These are phyloP conservation scores for Unio delphinus DNA, from an alignment of 2,888 invertebrate genomes.

Conservation along the genomic window DNA sequence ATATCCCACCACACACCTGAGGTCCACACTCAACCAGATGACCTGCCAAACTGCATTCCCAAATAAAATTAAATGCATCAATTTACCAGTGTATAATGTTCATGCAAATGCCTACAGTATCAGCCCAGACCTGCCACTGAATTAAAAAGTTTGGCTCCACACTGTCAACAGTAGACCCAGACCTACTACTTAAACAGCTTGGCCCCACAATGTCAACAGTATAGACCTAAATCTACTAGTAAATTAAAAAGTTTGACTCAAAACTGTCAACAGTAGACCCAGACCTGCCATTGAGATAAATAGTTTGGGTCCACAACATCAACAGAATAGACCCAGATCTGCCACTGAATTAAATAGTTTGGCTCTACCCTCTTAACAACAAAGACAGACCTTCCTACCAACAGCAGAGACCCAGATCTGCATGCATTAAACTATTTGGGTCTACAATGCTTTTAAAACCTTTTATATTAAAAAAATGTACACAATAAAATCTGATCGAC, in stretches of 20 bases:
- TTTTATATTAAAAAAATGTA: no score
- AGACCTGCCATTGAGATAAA: no score
- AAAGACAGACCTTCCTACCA: background rate
- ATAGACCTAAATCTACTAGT: no score
- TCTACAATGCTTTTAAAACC: no score
- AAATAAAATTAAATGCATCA: background rate
- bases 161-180: background rate
- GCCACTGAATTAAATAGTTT: background rate
- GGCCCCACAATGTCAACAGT: background rate
- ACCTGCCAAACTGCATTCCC: conserved; percentile 71
- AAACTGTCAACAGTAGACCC: no score
- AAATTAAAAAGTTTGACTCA: no score
- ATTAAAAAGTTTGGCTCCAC: background rate
- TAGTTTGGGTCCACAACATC: no score
- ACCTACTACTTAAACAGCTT: no score
- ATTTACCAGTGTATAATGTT: background rate
- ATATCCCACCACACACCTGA: conserved; percentile 74
- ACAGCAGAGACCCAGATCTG: background rate
- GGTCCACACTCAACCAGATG: conserved; percentile 75
- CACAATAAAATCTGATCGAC: no score
- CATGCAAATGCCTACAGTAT: background rate
- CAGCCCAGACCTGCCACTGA: background rate
- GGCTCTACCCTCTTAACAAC: background rate
- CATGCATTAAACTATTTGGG: no score
- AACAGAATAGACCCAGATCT: no score